Conservation (phyloP, 1,140 invertebrate genomes). For the Zaprionus capensis region DNA sequence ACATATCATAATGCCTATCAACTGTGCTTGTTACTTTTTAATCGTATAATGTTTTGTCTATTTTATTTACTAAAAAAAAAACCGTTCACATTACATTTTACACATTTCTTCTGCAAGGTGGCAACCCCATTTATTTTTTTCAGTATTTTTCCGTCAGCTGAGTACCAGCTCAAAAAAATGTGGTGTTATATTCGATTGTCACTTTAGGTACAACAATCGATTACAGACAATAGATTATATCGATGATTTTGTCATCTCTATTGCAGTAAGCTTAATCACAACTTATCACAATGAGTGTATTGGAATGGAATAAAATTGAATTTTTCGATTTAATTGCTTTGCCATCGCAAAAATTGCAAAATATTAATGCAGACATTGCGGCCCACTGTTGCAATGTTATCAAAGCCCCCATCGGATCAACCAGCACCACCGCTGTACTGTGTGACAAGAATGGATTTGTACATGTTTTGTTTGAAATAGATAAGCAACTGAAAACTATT, state of each 20-base stretch:
- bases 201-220: not conserved
- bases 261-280: not conserved
- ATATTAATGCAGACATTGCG: constrained; percentile 34
- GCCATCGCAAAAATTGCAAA: constrained; percentile 18
- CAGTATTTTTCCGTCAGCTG: not conserved
- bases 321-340: constrained; percentile 41
- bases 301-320: constrained; percentile 66
- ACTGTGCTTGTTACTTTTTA: no score
- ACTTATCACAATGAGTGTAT: constrained; percentile 37
- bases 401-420: constrained; percentile 13
- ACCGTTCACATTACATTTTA: not conserved
- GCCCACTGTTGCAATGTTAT: constrained; percentile 46
- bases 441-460: constrained; percentile 52
- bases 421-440: constrained; percentile 38
- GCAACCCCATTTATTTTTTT: not conserved
- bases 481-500: constrained; percentile 32
- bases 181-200: no score
- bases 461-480: constrained; percentile 39
- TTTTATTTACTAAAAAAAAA: no score
- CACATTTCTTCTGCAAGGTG: not conserved
- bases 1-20: no score
- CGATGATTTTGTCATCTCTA: not conserved
- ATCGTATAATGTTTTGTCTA: no score
- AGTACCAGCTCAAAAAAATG: not conserved
- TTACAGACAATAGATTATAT: not conserved